Evolutionary conservation across 2,113 vertebrate genomes (phyloP).

Genomic region (Pionites leucogaster): DNA sequence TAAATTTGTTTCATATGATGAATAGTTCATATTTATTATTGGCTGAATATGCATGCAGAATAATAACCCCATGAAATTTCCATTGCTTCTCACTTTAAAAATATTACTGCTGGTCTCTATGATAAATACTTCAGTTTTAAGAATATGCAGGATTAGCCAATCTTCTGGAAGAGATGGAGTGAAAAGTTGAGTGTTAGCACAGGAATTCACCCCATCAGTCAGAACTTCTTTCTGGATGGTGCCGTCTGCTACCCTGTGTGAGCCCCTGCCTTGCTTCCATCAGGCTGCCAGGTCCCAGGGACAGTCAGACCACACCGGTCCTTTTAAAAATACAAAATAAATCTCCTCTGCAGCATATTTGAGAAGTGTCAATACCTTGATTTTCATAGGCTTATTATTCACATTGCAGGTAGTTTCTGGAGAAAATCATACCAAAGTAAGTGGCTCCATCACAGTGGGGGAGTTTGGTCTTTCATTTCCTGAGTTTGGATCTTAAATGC

Average conservation of each 20-base stretch:
- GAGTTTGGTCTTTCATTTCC: constrained; percentile 57
- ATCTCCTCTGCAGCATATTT: constrained; percentile 10
- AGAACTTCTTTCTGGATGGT: neutral
- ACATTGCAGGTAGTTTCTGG: constrained; percentile 56
- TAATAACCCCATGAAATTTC: neutral
- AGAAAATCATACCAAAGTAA: constrained; percentile 57
- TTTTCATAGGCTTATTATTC: constrained; percentile 61
- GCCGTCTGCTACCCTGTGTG: neutral
- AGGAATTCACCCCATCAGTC: neutral
- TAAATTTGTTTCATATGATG: neutral
- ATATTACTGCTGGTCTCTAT: neutral
- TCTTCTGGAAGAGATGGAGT: neutral
- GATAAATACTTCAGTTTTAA: constrained; percentile 23
- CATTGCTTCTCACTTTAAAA: neutral
- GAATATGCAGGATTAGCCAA: neutral
- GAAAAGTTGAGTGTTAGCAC: constrained; percentile 34
- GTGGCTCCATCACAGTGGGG: constrained; percentile 53
- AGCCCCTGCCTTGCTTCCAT: neutral
- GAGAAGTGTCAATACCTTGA: constrained; percentile 54
- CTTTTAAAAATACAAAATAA: constrained; percentile 8
- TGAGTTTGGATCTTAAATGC: constrained; percentile 60
- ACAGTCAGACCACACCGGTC: constrained; percentile 18
- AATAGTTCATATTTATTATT: neutral
- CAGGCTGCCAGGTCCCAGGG: neutral
- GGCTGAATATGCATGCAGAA: neutral